Evolutionary conservation across 2,888 invertebrate species (phyloP), one percentile per base, ranked within the genome.

Genomic region (Salpingus planirostris): DNA sequence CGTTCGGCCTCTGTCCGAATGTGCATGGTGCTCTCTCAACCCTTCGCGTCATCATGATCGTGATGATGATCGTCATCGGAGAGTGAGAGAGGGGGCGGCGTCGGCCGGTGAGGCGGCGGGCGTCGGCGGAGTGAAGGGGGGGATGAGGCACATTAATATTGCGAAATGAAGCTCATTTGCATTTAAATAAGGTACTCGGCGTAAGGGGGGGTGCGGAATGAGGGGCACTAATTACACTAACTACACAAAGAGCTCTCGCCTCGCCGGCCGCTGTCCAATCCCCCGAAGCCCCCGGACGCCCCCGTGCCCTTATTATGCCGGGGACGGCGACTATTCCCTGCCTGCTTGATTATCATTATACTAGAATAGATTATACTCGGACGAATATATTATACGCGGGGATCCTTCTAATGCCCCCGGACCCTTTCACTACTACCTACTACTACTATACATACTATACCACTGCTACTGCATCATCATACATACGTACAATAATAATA

Each of bases 161-260:
- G 78, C 77, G 80, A 80, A 81, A 82, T 81, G 81, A 82, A 82
- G 80, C 82, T 83, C 81, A 83, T 83, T 82, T 82, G 78, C 81
- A 82, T 82, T 81, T 82, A 82, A 82, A 82, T 82, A 82, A 82
- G 81, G 80, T 65, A 64, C 60, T 63, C 59, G 54, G 47, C 46
- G 42, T 46, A 40, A 49, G 42, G 49, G 52, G n/a, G 47, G 48
- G 47, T 46, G 50, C 48, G 46, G 54, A 40, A 41, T 43, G 52
- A 48, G 49, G 54, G 54, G 60, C 62, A 64, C 65, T 66, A 66
- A 66, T 66, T 66, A 66, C 65, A 65, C 66, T 64, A 66, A 66
- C 66, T 66, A 66, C 64, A 66, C 65, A 66, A 66, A 64, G 64
- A 64, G 65, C 65, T 63, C 63, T 64, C 60, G 60, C 62, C 59